Percentiles rank a stretch among this genome's conserved stretches.
Evolutionary conservation across 2,888 invertebrate species (phyloP).

Genomic region (Brachyptera risi): DNA sequence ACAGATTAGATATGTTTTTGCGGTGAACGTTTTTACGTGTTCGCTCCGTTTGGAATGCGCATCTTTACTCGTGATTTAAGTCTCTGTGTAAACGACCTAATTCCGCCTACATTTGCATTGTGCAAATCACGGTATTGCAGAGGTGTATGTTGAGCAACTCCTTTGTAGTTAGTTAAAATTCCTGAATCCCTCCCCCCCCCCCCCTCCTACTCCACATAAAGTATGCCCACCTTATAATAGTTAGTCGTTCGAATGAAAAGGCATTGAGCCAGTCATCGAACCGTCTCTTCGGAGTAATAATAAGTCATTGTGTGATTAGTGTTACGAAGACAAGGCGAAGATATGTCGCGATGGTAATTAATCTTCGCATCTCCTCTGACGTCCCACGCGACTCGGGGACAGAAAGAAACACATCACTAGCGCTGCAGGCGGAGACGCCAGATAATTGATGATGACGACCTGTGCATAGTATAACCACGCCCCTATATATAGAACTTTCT

Average conservation of each 20-base stretch:
- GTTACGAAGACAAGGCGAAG: constrained; percentile 38
- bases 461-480: constrained; percentile 16
- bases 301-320: constrained; percentile 34
- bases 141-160: constrained; percentile 14
- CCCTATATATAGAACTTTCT: too few relatives aligned
- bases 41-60: background rate
- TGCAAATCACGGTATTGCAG: background rate
- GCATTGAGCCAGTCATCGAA: background rate
- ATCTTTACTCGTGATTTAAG: too few relatives aligned
- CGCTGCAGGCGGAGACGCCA: constrained; percentile 18
- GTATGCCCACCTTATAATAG: too few relatives aligned
- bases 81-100: constrained; percentile 9
- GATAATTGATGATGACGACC: constrained; percentile 25
- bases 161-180: constrained; percentile 29
- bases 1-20: background rate
- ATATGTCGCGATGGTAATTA: constrained; percentile 44
- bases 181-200: too few relatives aligned
- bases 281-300: too few relatives aligned
- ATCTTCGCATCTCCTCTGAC: constrained; percentile 40
- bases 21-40: background rate
- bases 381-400: constrained; percentile 8
- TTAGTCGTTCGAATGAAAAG: background rate
- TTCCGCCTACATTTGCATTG: too few relatives aligned
- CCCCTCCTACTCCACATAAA: too few relatives aligned
- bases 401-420: constrained; percentile 2